A percentile compares a stretch with the other conserved stretches of the same genome.
phyloP scores from a whole-genome alignment of 1,140 invertebrate genomes.

The Diabrotica virgifera region DNA sequence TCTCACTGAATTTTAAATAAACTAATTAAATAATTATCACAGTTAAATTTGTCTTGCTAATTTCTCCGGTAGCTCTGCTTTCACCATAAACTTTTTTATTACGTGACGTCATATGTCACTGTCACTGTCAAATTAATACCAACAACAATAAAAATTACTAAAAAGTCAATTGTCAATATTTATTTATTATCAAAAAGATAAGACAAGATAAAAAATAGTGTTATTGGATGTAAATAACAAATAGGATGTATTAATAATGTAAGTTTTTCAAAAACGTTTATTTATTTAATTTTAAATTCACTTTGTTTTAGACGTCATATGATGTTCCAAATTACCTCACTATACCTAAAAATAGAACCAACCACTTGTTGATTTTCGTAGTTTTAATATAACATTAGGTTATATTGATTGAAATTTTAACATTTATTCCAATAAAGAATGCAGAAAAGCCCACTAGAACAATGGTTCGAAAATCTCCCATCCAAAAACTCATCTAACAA shows the following conservation, averaged over 20 bases:
- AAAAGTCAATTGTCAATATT: too few relatives aligned
- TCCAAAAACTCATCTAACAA: not conserved
- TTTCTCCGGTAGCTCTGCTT: not conserved
- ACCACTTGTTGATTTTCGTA: slow-evolving; percentile 22
- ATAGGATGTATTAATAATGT: too few relatives aligned
- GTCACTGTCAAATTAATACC: not conserved
- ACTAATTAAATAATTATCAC: not conserved
- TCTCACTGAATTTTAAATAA: not conserved
- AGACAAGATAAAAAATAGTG: too few relatives aligned
- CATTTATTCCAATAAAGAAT: slow-evolving; percentile 12
- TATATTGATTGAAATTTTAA: not conserved
- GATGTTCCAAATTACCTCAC: not conserved
- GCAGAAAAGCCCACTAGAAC: slow-evolving; percentile 31
- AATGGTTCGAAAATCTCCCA: slow-evolving; percentile 32
- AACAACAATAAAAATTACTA: not conserved
- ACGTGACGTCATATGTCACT: not conserved
- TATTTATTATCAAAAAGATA: too few relatives aligned
- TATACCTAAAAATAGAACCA: not conserved
- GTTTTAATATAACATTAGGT: not conserved
- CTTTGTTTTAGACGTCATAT: slow-evolving; percentile 2
- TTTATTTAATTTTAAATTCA: too few relatives aligned
- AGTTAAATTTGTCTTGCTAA: not conserved
- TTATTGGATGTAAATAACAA: too few relatives aligned
- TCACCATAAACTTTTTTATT: not conserved
- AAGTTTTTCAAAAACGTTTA: too few relatives aligned